Evolutionary conservation across 2,113 vertebrate genomes (phyloP), one percentile per base, ranked within the genome.

Genomic region (Leuciscus idus): DNA sequence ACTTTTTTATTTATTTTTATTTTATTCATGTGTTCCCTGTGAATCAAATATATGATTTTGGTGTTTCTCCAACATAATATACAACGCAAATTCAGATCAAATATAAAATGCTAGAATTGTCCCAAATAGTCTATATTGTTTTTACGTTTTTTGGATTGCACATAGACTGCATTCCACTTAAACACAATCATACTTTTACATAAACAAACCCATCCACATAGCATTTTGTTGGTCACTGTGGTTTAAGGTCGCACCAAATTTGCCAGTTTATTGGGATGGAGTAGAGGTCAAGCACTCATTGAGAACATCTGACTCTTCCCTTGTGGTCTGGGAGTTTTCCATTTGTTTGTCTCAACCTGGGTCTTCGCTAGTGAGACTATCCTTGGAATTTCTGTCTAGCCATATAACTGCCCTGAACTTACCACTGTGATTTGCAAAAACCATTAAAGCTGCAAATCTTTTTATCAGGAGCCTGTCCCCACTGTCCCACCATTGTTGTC

Each of bases 281-380:
- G 73, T 73, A 28, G 10, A 77, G 83, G 88, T 89, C 87, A 89
- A 52, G 28, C 43, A 13, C 79, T 85, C 68, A 33, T 48, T 85
- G 61, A 74, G 46, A 85, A 73, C 83, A 79, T 52, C 30, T 52
- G 33, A 39, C 15, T 48, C 30, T 78, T 68, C 72, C 74, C 81
- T 86, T 90, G 81, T 84, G 87, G 84, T 73, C 30, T 81, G 28
- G 36, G 26, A 52, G 23, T 50, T 33, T 61, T 82, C 79, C 50
- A 66, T 89, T 85, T 85, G 79, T 83, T 85, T 87, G 50, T 83
- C 78, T 76, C 79, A 83, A 83, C 62, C 72, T 77, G 61, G 46
- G 26, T 70, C 33, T 52, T 77, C 5, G 1, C 61, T 28, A 43
- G 48, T 62, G 50, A 79, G 52, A 68, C 39, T 36, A 36, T 12